These are phyloP conservation scores for Aphelenchoides fujianensis DNA, from an alignment of 1,140 invertebrate species.

Conservation along the genomic window DNA sequence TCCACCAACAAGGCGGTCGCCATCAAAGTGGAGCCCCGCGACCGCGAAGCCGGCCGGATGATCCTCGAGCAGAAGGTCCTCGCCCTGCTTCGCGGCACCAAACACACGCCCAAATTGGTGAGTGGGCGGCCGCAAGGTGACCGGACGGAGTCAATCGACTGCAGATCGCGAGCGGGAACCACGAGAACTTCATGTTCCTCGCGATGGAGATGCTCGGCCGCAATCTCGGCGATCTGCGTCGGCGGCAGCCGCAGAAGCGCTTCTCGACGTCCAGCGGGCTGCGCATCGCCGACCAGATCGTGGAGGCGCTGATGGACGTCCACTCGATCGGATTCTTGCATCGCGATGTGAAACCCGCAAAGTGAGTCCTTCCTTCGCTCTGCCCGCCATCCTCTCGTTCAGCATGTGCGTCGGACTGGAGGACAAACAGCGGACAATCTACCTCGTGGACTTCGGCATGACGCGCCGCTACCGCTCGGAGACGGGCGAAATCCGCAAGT, in stretches of 20 bases:
- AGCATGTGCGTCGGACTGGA: conserved; percentile 32
- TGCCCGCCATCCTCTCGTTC: conserved; percentile 25
- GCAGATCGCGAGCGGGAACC: conserved; percentile 35
- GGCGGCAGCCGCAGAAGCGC: conserved; percentile 6
- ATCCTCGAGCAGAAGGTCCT: conserved; percentile 29
- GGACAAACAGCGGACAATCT: conserved; percentile 20
- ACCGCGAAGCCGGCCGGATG: conserved; percentile 26
- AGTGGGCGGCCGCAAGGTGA: background rate
- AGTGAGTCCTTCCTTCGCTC: background rate
- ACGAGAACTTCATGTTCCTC: conserved; percentile 35
- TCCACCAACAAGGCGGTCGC: conserved; percentile 12
- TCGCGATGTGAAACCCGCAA: conserved; percentile 15
- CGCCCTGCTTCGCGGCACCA: conserved; percentile 16
- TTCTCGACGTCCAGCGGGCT: conserved; percentile 30
- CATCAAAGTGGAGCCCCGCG: conserved; percentile 24
- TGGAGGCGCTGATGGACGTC: conserved; percentile 34
- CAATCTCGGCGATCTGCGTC: conserved; percentile 33
- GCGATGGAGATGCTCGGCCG: conserved; percentile 44
- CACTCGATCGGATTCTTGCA: conserved; percentile 37
- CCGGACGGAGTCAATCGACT: background rate
- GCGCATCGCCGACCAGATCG: conserved; percentile 30
- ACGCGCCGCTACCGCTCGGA: conserved; percentile 25
- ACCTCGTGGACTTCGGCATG: conserved; percentile 37
- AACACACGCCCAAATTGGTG: conserved; percentile 17
- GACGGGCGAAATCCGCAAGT: conserved; percentile 27